phyloP scores from a whole-genome alignment of 2,113 vertebrate genomes.

The Cyprinodon brontotheroides region DNA sequence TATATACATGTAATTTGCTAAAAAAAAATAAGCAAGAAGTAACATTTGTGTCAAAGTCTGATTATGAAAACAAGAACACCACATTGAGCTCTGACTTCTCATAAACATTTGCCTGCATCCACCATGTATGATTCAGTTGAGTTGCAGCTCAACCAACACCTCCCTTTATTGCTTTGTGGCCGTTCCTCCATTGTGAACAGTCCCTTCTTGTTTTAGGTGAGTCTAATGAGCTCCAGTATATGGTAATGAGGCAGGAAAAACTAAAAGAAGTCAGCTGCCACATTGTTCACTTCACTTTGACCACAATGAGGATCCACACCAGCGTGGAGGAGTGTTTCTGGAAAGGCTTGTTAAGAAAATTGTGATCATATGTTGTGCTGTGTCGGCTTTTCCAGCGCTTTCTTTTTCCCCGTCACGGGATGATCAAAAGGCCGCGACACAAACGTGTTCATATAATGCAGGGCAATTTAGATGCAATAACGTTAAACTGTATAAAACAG shows the following conservation, averaged over 20 bases:
- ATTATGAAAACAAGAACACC: neutral
- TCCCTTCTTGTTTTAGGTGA: slow-evolving; percentile 36
- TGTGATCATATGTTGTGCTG: slow-evolving; percentile 35
- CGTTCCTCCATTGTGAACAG: neutral
- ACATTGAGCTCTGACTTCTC: slow-evolving; percentile 1
- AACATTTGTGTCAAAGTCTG: neutral
- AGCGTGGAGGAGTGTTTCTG: slow-evolving; percentile 19
- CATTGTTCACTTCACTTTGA: slow-evolving; percentile 32
- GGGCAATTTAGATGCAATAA: neutral
- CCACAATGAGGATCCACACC: slow-evolving; percentile 30
- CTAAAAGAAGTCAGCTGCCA: slow-evolving; percentile 40
- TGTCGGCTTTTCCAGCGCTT: slow-evolving; percentile 1
- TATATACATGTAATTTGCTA: neutral
- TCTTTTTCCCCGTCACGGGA: neutral
- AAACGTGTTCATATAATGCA: neutral
- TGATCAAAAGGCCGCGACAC: neutral
- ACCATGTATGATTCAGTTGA: slow-evolving; percentile 15
- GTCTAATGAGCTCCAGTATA: slow-evolving; percentile 58
- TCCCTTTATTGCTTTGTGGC: slow-evolving; percentile 22
- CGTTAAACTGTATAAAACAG: neutral
- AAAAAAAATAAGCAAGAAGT: neutral
- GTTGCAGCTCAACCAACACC: slow-evolving; percentile 21
- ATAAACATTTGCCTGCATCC: neutral
- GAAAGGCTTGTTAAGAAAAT: slow-evolving; percentile 35
- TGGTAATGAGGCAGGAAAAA: slow-evolving; percentile 34